Conservation (phyloP, 2,888 invertebrate species). For the Buathra laborator region DNA sequence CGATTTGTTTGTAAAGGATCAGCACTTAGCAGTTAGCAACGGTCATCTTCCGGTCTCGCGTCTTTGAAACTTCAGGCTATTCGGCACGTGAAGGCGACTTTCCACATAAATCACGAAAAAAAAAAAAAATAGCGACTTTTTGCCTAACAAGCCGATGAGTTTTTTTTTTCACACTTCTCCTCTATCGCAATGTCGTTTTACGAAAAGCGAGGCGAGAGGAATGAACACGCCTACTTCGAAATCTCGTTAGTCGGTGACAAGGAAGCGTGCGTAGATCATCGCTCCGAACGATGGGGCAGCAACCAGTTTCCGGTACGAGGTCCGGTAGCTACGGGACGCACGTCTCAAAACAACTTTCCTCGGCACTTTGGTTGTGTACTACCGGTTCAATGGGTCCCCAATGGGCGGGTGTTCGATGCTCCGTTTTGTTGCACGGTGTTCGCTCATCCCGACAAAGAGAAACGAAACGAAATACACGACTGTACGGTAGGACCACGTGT, state of each 20-base stretch:
- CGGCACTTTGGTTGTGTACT: conserved; percentile 21
- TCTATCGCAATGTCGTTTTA: conserved; percentile 22
- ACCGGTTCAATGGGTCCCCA: conserved; percentile 21
- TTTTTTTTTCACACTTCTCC: conserved; percentile 52
- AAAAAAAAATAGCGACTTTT: conserved; percentile 27
- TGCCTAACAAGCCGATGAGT: conserved; percentile 43
- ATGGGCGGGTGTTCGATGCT: conserved; percentile 35
- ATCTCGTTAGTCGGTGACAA: conserved; percentile 59
- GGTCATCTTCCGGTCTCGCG: neutral
- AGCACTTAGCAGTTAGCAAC: neutral
- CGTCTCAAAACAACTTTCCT: conserved; percentile 54
- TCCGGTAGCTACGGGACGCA: conserved; percentile 51
- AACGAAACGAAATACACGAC: conserved; percentile 31
- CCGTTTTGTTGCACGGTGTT: conserved; percentile 36
- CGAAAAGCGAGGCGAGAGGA: conserved; percentile 38
- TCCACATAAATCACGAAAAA: neutral
- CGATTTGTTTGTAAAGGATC: conserved; percentile 57
- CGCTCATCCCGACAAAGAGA: conserved; percentile 18
- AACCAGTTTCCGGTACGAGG: conserved; percentile 57
- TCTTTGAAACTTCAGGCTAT: neutral
- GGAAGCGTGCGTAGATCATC: conserved; percentile 58
- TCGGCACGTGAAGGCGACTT: neutral
- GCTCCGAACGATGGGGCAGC: conserved; percentile 41
- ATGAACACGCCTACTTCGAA: conserved; percentile 51
- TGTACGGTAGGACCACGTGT: conserved; percentile 45